Evolutionary conservation across 2,113 vertebrate genomes (phyloP).

Genomic region (Pyxicephalus adspersus): DNA sequence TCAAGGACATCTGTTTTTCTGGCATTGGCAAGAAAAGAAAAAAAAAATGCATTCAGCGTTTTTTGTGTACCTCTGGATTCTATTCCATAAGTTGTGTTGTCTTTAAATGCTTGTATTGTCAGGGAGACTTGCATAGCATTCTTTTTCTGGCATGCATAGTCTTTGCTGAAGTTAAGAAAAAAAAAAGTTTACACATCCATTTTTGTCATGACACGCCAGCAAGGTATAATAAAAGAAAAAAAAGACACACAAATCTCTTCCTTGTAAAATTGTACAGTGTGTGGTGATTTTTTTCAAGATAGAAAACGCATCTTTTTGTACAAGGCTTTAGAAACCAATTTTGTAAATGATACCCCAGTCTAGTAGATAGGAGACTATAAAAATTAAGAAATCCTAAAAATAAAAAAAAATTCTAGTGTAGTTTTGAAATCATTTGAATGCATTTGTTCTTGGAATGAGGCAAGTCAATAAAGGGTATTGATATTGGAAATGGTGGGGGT

Average conservation of each 20-base stretch:
- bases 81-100: background rate
- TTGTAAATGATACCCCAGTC: slow-evolving; percentile 81
- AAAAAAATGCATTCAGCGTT: background rate
- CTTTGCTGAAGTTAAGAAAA: slow-evolving; percentile 65
- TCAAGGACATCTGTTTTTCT: background rate
- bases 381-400: slow-evolving; percentile 76
- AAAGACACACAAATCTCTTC: slow-evolving; percentile 80
- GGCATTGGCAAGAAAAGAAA: slow-evolving; percentile 4
- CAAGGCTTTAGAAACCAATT: slow-evolving; percentile 84
- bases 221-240: slow-evolving; percentile 79
- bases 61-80: background rate
- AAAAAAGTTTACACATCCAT: slow-evolving; percentile 80
- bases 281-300: slow-evolving; percentile 84
- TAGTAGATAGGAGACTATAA: slow-evolving; percentile 73
- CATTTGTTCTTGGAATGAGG: slow-evolving; percentile 80
- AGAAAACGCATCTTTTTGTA: slow-evolving; percentile 86
- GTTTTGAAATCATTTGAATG: slow-evolving; percentile 80
- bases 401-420: slow-evolving; percentile 70
- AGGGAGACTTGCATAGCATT: background rate
- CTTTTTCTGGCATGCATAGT: background rate
- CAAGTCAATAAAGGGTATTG: slow-evolving; percentile 80
- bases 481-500: slow-evolving; percentile 77
- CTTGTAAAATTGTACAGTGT: slow-evolving; percentile 97
- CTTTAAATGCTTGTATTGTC: background rate
- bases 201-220: slow-evolving; percentile 82